phyloP scores from a whole-genome alignment of 2,797 vertebrate genomes.

The Chanos chanos region DNA sequence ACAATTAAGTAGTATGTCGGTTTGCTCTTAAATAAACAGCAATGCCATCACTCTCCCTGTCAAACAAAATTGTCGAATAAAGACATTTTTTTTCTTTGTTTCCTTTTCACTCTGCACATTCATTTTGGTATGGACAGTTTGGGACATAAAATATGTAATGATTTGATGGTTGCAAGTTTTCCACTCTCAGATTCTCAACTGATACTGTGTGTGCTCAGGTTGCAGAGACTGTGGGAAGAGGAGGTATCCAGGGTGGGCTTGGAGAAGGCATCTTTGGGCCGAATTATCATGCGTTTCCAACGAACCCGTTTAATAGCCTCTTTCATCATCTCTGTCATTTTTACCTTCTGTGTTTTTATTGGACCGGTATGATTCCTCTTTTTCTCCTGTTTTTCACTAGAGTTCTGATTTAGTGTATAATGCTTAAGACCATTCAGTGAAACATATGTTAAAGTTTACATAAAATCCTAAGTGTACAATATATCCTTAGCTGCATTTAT shows the following conservation, averaged over 20 bases:
- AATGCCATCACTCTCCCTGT: too few species aligned
- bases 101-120: not conserved
- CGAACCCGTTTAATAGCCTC: constrained; percentile 64
- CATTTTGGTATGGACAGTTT: not conserved
- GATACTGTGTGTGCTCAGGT: constrained; percentile 49
- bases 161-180: too few species aligned
- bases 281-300: constrained; percentile 68
- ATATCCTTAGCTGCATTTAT: too few species aligned
- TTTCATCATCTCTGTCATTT: constrained; percentile 40
- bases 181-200: too few species aligned
- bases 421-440: too few species aligned
- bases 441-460: too few species aligned
- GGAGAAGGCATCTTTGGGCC: constrained; percentile 69
- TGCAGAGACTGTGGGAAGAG: constrained; percentile 70
- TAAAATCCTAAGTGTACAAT: too few species aligned
- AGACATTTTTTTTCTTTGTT: not conserved
- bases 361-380: constrained; percentile 56
- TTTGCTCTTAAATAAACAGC: too few species aligned
- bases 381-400: not conserved
- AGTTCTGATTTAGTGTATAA: not conserved
- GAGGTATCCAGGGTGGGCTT: constrained; percentile 65
- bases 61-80: too few species aligned
- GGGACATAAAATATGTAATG: not conserved
- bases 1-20: too few species aligned
- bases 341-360: constrained; percentile 56